Evolutionary conservation across 2,113 vertebrate species (phyloP).

Genomic region (Elachura formosa): DNA sequence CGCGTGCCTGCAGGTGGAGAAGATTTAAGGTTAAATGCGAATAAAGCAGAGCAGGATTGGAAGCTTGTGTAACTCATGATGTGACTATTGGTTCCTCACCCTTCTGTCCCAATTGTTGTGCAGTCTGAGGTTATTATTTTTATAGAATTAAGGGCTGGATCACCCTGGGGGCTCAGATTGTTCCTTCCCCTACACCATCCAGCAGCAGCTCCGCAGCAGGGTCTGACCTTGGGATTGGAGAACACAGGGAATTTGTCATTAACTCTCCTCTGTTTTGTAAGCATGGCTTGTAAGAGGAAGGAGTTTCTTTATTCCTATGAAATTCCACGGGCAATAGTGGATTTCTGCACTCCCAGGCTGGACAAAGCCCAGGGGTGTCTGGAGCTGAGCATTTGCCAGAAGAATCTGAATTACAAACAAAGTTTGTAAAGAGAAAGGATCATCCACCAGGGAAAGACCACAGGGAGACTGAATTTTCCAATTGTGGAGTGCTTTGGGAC

Average conservation of each 20-base stretch:
- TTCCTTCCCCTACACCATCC: neutral
- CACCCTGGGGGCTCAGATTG: neutral
- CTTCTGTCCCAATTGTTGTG: neutral
- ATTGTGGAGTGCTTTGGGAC: neutral
- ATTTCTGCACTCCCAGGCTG: neutral
- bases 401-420: too few relatives aligned
- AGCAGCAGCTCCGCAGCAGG: neutral
- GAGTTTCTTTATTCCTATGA: neutral
- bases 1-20: neutral
- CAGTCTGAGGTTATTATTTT: neutral
- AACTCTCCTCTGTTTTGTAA: neutral
- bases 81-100: neutral
- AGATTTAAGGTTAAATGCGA: too few relatives aligned
- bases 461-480: neutral
- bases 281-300: neutral
- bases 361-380: neutral
- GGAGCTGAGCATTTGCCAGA: neutral
- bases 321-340: neutral
- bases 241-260: neutral
- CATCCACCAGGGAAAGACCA: neutral
- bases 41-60: neutral
- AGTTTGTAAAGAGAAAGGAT: too few relatives aligned
- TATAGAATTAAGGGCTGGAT: neutral
- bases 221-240: neutral
- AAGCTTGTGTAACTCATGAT: accelerated